Conservation (phyloP, 1,140 invertebrate species). For the Uloborus diversus region DNA sequence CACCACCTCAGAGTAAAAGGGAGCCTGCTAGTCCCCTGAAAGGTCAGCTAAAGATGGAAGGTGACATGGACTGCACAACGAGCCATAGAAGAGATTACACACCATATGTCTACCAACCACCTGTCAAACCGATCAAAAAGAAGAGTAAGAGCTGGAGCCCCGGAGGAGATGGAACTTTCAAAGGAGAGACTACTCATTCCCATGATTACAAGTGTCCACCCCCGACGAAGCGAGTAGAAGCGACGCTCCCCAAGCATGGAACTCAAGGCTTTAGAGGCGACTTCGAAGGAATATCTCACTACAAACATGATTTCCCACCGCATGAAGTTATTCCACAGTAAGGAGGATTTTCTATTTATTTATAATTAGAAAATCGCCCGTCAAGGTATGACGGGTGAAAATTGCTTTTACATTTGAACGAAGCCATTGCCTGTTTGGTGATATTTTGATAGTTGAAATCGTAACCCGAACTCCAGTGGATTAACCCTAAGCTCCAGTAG, state of each 20-base stretch:
- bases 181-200: slow-evolving; percentile 14
- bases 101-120: background rate
- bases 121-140: background rate
- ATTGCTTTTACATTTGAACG: no score
- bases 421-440: no score
- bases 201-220: slow-evolving; percentile 24
- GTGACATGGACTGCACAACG: slow-evolving; percentile 3
- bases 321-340: slow-evolving; percentile 4
- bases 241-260: background rate
- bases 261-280: background rate
- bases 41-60: background rate
- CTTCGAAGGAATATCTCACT: slow-evolving; percentile 27
- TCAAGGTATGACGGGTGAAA: no score
- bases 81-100: slow-evolving; percentile 33
- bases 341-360: background rate
- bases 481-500: no score
- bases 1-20: background rate
- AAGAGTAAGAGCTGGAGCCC: slow-evolving; percentile 7
- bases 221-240: background rate
- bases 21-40: background rate
- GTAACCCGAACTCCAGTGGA: no score
- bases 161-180: background rate
- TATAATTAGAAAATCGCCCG: no score
- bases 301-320: slow-evolving; percentile 22
- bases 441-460: no score